Conservation (phyloP, 2,888 invertebrate genomes). For the Rhagonycha fulva region DNA sequence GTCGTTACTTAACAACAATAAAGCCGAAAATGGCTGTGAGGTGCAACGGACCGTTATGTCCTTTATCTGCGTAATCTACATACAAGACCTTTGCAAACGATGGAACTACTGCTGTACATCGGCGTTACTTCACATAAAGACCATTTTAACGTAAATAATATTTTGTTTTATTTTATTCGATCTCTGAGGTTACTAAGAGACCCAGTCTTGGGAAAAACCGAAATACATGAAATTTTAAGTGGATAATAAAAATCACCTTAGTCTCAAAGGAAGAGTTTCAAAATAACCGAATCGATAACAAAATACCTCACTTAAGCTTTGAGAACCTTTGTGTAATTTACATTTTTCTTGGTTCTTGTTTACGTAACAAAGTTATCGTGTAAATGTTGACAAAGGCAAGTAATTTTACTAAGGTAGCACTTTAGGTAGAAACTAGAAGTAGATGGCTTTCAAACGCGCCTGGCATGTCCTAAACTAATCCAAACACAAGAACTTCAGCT, state of each 20-base stretch:
- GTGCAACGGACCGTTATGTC: slow-evolving; percentile 53
- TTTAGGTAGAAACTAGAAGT: slow-evolving; percentile 26
- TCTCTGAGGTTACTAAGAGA: background rate
- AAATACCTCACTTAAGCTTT: background rate
- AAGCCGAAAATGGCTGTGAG: slow-evolving; percentile 51
- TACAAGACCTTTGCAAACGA: slow-evolving; percentile 41
- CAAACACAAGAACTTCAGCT: slow-evolving; percentile 22
- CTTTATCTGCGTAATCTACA: slow-evolving; percentile 55
- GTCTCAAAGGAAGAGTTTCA: no score
- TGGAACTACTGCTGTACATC: slow-evolving; percentile 21
- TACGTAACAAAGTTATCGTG: background rate
- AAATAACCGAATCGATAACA: background rate
- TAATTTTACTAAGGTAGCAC: slow-evolving; percentile 26
- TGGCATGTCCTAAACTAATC: slow-evolving; percentile 26
- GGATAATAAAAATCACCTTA: no score
- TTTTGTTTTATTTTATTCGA: background rate
- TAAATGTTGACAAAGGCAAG: slow-evolving; percentile 13
- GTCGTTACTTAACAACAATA: slow-evolving; percentile 53
- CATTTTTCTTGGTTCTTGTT: background rate
- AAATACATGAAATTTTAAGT: background rate
- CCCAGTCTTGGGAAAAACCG: background rate
- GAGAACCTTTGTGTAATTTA: background rate
- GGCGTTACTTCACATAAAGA: slow-evolving; percentile 29
- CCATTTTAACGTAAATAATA: slow-evolving; percentile 12
- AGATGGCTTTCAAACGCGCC: slow-evolving; percentile 23